These are phyloP conservation scores for Alentia gelatinosa DNA, from an alignment of 2,888 invertebrate species.

Conservation along the genomic window DNA sequence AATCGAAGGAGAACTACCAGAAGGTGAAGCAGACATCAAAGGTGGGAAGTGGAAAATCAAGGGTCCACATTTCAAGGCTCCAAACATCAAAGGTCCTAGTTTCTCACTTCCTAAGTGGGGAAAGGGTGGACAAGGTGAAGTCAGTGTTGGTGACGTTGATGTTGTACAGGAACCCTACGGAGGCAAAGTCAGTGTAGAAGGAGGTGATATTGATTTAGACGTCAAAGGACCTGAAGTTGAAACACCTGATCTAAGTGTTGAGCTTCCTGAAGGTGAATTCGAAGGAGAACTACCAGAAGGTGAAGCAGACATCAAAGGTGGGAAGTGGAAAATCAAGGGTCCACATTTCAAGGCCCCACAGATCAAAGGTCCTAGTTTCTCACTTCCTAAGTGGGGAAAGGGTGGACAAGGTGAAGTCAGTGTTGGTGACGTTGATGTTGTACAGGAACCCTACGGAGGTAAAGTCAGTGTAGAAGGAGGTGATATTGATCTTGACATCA, in stretches of 20 bases:
- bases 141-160: constrained; percentile 9
- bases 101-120: background rate
- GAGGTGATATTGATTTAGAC: background rate
- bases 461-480: background rate
- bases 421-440: constrained; percentile 1
- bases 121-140: background rate
- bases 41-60: background rate
- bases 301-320: background rate
- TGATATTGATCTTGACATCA: background rate
- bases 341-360: background rate
- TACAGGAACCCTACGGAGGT: background rate
- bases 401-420: background rate
- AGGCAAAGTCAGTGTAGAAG: background rate
- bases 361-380: background rate
- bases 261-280: constrained; percentile 21
- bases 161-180: background rate
- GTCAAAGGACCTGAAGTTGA: background rate
- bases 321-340: background rate
- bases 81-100: background rate
- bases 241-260: background rate
- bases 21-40: background rate
- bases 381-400: background rate
- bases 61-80: background rate
- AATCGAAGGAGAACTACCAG: background rate
- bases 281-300: constrained; percentile 1